These are phyloP conservation scores for Cheilosia scutellata DNA, from an alignment of 2,888 invertebrate species.

Conservation along the genomic window DNA sequence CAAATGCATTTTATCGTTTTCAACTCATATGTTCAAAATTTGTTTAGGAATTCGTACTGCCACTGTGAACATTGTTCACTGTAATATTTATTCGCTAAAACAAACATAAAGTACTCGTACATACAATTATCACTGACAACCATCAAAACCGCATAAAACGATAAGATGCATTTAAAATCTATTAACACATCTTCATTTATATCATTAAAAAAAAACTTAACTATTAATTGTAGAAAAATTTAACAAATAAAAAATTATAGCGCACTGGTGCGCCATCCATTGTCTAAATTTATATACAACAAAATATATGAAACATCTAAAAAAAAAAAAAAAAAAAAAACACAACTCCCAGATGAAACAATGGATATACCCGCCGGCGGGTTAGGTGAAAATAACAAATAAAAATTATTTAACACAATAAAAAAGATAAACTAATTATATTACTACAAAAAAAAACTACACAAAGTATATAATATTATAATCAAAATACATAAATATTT, in stretches of 20 bases:
- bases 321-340: slow-evolving; percentile 33
- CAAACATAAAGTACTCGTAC: too few relatives aligned
- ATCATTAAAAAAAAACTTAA: slow-evolving; percentile 50
- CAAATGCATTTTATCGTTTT: slow-evolving; percentile 72
- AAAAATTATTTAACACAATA: slow-evolving; percentile 56
- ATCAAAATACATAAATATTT: slow-evolving; percentile 58
- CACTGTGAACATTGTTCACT: slow-evolving; percentile 53
- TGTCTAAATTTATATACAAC: slow-evolving; percentile 44
- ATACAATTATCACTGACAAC: slow-evolving; percentile 47
- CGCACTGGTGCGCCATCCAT: slow-evolving; percentile 73
- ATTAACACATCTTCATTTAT: slow-evolving; percentile 22
- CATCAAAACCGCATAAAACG: slow-evolving; percentile 40
- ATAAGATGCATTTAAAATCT: slow-evolving; percentile 59
- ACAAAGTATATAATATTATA: slow-evolving; percentile 30
- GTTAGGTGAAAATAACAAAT: slow-evolving; percentile 65
- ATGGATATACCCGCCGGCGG: slow-evolving; percentile 76
- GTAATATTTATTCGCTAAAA: slow-evolving; percentile 21
- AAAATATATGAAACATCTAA: slow-evolving; percentile 28
- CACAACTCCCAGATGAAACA: slow-evolving; percentile 42
- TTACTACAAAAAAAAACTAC: slow-evolving; percentile 40
- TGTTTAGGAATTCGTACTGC: slow-evolving; percentile 60
- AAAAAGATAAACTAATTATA: slow-evolving; percentile 32
- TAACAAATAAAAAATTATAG: slow-evolving; percentile 41
- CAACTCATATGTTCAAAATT: slow-evolving; percentile 5
- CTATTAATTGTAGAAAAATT: slow-evolving; percentile 54